These are phyloP conservation scores for Psettodes erumei DNA, from an alignment of 2,113 vertebrate genomes.

Conservation along the genomic window DNA sequence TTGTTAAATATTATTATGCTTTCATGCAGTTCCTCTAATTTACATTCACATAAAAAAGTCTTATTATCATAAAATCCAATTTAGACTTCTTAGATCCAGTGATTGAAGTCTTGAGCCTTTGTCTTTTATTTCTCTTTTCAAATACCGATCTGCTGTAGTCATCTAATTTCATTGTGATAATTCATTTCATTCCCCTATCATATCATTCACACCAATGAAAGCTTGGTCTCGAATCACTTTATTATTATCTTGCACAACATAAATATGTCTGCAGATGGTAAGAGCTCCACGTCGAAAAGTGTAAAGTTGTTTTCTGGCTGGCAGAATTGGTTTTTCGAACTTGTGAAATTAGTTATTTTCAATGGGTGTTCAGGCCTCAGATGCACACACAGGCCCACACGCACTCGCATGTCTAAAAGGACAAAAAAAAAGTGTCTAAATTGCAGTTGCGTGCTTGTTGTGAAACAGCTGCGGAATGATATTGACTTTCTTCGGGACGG, in stretches of 20 bases:
- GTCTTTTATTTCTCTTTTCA: constrained; percentile 35
- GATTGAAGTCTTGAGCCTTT: constrained; percentile 34
- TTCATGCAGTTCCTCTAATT: neutral
- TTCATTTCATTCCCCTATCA: constrained; percentile 16
- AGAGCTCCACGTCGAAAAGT: neutral
- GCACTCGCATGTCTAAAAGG: neutral
- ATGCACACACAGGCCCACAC: neutral
- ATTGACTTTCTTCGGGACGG: constrained; percentile 50
- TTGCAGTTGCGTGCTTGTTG: constrained; percentile 14
- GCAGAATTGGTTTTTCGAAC: neutral
- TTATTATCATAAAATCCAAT: constrained; percentile 40
- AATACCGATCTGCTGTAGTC: neutral
- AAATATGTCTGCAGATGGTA: constrained; percentile 19
- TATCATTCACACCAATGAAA: constrained; percentile 14
- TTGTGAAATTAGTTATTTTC: neutral
- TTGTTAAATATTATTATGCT: neutral
- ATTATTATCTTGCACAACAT: constrained; percentile 19
- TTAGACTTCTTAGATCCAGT: neutral
- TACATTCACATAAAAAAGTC: constrained; percentile 13
- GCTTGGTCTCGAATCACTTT: constrained; percentile 40
- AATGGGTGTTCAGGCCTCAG: neutral
- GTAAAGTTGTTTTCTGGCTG: constrained; percentile 14
- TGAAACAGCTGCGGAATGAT: constrained; percentile 15
- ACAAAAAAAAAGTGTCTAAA: constrained; percentile 34
- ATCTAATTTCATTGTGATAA: constrained; percentile 20